These are phyloP conservation scores for Oxyruncus cristatus DNA, from an alignment of 2,113 vertebrate species.

Conservation along the genomic window DNA sequence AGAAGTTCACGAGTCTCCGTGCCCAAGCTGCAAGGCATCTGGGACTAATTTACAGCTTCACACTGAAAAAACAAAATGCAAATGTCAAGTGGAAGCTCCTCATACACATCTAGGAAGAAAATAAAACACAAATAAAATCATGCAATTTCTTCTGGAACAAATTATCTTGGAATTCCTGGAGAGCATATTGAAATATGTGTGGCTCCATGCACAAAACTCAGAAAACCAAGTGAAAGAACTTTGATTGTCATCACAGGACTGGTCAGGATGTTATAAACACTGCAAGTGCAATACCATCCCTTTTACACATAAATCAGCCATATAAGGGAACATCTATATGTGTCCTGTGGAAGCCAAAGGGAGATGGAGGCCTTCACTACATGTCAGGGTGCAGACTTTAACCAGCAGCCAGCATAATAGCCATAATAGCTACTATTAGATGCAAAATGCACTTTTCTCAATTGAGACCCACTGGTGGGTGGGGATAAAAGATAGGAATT, in stretches of 20 bases:
- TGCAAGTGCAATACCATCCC: neutral
- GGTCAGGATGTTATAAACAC: neutral
- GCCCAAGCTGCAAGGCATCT: neutral
- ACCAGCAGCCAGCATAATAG: neutral
- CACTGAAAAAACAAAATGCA: neutral
- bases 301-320: neutral
- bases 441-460: neutral
- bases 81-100: neutral
- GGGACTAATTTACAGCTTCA: slow-evolving; percentile 22
- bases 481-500: neutral
- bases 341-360: neutral
- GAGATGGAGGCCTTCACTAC: neutral
- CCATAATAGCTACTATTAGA: neutral
- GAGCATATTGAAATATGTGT: neutral
- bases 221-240: neutral
- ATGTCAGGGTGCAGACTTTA: neutral
- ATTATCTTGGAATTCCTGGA: neutral
- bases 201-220: neutral
- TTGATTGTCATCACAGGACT: neutral
- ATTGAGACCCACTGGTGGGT: neutral
- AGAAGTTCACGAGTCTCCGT: slow-evolving; percentile 2
- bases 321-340: neutral
- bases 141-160: neutral
- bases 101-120: neutral
- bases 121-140: neutral